phyloP scores from a whole-genome alignment of 2,113 vertebrate genomes.

The Ochotona princeps region DNA sequence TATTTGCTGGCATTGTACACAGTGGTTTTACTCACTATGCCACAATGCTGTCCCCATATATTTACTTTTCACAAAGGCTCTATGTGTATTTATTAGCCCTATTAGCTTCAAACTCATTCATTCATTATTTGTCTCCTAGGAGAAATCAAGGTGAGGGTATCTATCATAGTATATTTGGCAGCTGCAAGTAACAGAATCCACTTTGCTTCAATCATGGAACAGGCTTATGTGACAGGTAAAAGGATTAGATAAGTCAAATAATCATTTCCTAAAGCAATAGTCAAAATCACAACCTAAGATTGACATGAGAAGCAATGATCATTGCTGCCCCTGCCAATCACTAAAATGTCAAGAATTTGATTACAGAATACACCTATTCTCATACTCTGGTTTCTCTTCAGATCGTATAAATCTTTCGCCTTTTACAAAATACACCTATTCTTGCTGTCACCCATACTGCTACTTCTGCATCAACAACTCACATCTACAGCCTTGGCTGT shows the following conservation, averaged over 20 bases:
- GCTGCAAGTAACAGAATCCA: conserved; percentile 22
- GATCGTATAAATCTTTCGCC: too few relatives aligned
- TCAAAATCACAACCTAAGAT: neutral
- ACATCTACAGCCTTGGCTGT: neutral
- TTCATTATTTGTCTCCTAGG: neutral
- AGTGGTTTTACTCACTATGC: too few relatives aligned
- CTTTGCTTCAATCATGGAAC: neutral
- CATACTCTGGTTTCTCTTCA: too few relatives aligned
- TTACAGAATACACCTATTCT: neutral
- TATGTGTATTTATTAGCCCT: conserved; percentile 5
- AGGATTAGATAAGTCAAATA: neutral
- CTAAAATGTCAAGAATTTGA: conserved; percentile 26
- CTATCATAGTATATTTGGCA: neutral
- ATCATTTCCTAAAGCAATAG: conserved; percentile 22
- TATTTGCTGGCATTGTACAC: too few relatives aligned
- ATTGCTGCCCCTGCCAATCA: neutral
- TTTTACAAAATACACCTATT: neutral
- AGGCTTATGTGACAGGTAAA: conserved; percentile 31
- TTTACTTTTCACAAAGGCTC: conserved; percentile 16
- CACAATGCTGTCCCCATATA: neutral
- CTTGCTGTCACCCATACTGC: neutral
- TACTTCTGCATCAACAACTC: neutral
- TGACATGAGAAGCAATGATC: neutral
- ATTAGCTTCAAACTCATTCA: conserved; percentile 7
- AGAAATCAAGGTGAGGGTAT: neutral